These are phyloP conservation scores for Triops cancriformis DNA, from an alignment of 1,140 invertebrate species.

Conservation along the genomic window DNA sequence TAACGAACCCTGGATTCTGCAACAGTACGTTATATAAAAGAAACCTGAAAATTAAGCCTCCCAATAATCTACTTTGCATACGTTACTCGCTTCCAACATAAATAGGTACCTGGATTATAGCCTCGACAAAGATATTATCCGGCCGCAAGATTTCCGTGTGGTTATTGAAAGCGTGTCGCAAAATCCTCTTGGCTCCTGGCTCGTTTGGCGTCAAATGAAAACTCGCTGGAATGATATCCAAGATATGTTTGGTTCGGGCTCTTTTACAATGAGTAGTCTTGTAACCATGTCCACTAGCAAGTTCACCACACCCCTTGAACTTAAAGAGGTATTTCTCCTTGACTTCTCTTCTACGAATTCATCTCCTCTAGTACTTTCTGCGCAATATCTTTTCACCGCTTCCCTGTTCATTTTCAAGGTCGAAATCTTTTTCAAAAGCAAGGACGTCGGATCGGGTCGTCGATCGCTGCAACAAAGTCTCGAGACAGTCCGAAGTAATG, in stretches of 20 bases:
- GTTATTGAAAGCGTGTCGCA: slow-evolving; percentile 57
- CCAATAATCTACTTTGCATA: not conserved
- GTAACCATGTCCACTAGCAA: slow-evolving; percentile 59
- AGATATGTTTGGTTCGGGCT: slow-evolving; percentile 54
- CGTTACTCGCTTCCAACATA: not conserved
- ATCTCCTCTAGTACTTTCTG: too few species aligned
- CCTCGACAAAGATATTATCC: slow-evolving; percentile 54
- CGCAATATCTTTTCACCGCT: too few species aligned
- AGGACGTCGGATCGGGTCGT: slow-evolving; percentile 56
- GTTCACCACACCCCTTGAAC: slow-evolving; percentile 61
- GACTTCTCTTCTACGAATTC: slow-evolving; percentile 22
- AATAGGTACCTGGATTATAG: slow-evolving; percentile 53
- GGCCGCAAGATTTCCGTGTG: slow-evolving; percentile 56
- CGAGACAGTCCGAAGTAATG: slow-evolving; percentile 66
- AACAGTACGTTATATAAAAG: slow-evolving; percentile 43
- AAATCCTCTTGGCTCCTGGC: slow-evolving; percentile 58
- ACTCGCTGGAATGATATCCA: slow-evolving; percentile 60
- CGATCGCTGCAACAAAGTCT: slow-evolving; percentile 60
- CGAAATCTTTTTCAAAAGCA: slow-evolving; percentile 54
- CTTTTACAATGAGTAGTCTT: slow-evolving; percentile 56
- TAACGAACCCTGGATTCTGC: slow-evolving; percentile 60
- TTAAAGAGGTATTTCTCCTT: slow-evolving; percentile 50
- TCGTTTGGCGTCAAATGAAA: slow-evolving; percentile 68
- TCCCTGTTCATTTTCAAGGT: slow-evolving; percentile 43
- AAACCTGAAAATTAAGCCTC: not conserved